A percentile compares a stretch with the other conserved stretches of the same genome.
These are phyloP conservation scores for Notarius quadriscutis DNA, from an alignment of 2,113 vertebrate species.

Conservation along the genomic window DNA sequence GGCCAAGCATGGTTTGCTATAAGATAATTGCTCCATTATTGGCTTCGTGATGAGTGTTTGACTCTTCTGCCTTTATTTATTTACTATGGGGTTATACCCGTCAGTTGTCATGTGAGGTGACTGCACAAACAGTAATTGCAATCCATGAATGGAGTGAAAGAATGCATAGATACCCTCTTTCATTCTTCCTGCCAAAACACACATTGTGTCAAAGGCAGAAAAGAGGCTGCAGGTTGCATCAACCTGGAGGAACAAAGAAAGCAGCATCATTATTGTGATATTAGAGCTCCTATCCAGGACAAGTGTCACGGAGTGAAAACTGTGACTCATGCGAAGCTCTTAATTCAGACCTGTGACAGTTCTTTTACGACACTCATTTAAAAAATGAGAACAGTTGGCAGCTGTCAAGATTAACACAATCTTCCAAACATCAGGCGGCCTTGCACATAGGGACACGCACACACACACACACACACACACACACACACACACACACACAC, in stretches of 20 bases:
- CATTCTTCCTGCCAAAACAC: background rate
- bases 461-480: constrained; percentile 6
- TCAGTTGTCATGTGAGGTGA: constrained; percentile 52
- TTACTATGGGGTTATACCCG: constrained; percentile 67
- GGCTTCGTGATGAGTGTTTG: constrained; percentile 60
- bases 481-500: constrained; percentile 20
- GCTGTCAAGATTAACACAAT: constrained; percentile 20
- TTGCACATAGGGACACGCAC: constrained; percentile 19
- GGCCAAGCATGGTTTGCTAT: constrained; percentile 64
- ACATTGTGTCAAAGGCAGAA: background rate
- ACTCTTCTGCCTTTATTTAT: constrained; percentile 49
- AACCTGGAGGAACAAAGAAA: background rate
- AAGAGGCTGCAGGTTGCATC: constrained; percentile 2
- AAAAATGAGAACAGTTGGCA: constrained; percentile 30
- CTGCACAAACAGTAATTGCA: constrained; percentile 56
- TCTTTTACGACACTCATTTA: constrained; percentile 24
- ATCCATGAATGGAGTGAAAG: background rate
- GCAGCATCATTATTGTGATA: constrained; percentile 3
- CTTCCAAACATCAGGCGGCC: constrained; percentile 1
- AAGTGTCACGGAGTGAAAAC: constrained; percentile 15
- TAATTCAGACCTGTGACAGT: constrained; percentile 38
- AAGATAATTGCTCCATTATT: constrained; percentile 72
- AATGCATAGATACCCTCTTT: constrained; percentile 3
- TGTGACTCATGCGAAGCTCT: constrained; percentile 33
- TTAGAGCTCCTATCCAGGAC: constrained; percentile 1